These are phyloP conservation scores for Perizoma flavofasciatum DNA, from an alignment of 2,888 invertebrate genomes.

Conservation along the genomic window DNA sequence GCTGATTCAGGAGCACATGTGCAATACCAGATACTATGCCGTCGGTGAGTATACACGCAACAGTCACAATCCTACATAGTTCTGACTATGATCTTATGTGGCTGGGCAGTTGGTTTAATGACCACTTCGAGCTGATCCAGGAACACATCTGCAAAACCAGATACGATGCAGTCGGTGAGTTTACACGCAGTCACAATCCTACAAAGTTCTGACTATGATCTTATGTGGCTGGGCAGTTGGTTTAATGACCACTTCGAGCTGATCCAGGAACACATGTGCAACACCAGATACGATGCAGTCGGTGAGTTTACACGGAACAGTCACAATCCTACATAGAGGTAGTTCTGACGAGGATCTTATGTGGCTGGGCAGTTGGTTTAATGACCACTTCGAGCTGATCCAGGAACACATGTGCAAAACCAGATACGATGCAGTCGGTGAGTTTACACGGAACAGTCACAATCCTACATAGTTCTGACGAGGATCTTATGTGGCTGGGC, in stretches of 20 bases:
- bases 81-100: slow-evolving; percentile 66
- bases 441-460: slow-evolving; percentile 36
- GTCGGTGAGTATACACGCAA: slow-evolving; percentile 58
- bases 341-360: slow-evolving; percentile 73
- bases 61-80: too few relatives aligned
- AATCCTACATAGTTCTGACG: slow-evolving; percentile 28
- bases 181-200: too few relatives aligned
- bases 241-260: slow-evolving; percentile 71
- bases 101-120: slow-evolving; percentile 74
- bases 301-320: too few relatives aligned
- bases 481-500: slow-evolving; percentile 73
- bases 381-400: slow-evolving; percentile 67
- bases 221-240: slow-evolving; percentile 74
- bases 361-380: slow-evolving; percentile 76
- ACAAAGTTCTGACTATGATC: too few relatives aligned
- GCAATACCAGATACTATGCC: slow-evolving; percentile 69
- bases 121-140: slow-evolving; percentile 66
- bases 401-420: slow-evolving; percentile 74
- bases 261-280: slow-evolving; percentile 73
- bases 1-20: slow-evolving; percentile 70
- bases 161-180: slow-evolving; percentile 71
- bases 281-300: slow-evolving; percentile 67
- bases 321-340: too few relatives aligned
- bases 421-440: slow-evolving; percentile 68
- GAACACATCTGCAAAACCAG: slow-evolving; percentile 74